A percentile compares a stretch with the other conserved stretches of the same genome.
Conservation (phyloP, 2,888 invertebrate species). For the Mythimna albipuncta region DNA sequence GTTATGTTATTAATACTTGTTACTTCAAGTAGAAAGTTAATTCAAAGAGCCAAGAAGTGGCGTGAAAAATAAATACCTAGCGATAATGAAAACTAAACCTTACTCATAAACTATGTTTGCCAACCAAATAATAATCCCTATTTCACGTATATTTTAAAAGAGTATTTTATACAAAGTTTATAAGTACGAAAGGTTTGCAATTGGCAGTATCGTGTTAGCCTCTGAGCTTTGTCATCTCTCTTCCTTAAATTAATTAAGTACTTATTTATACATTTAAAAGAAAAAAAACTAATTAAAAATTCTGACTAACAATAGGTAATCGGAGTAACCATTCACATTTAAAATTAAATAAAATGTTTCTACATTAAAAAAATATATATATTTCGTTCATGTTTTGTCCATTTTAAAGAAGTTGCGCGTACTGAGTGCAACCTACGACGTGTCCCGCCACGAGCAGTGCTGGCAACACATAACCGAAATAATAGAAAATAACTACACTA, state of each 20-base stretch:
- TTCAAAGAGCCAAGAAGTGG: slow-evolving; percentile 36
- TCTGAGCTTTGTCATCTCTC: slow-evolving; percentile 86
- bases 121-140: slow-evolving; percentile 51
- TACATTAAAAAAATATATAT: slow-evolving; percentile 57
- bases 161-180: slow-evolving; percentile 66
- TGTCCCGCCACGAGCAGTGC: slow-evolving; percentile 6
- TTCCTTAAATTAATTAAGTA: slow-evolving; percentile 76
- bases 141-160: slow-evolving; percentile 55
- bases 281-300: slow-evolving; percentile 77
- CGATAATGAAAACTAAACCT: slow-evolving; percentile 50
- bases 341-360: slow-evolving; percentile 63
- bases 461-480: slow-evolving; percentile 66
- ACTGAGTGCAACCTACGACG: slow-evolving; percentile 4
- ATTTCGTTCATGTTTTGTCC: slow-evolving; percentile 66
- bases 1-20: slow-evolving; percentile 57
- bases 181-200: slow-evolving; percentile 57
- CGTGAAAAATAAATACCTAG: slow-evolving; percentile 57
- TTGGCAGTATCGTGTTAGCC: slow-evolving; percentile 78
- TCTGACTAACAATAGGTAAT: slow-evolving; percentile 89
- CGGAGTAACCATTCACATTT: slow-evolving; percentile 84
- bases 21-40: slow-evolving; percentile 53
- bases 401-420: slow-evolving; percentile 8
- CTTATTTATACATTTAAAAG: slow-evolving; percentile 76
- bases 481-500: slow-evolving; percentile 59
- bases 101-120: slow-evolving; percentile 56